Evolutionary conservation across 2,888 invertebrate species (phyloP).

Genomic region (Blastobasis lacticolella): DNA sequence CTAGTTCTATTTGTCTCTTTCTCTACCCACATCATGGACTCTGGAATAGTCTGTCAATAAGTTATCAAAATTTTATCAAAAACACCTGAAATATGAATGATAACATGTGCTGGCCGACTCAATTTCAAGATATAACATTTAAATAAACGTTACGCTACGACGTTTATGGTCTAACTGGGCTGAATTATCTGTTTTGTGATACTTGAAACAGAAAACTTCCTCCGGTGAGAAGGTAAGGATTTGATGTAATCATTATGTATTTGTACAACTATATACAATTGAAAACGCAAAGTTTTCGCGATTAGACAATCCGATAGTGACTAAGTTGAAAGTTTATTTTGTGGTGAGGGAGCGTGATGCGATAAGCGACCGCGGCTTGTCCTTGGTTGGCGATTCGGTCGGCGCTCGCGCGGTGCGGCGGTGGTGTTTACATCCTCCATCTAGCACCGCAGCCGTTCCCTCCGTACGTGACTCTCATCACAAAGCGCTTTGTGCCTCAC

Average conservation of each 20-base stretch:
- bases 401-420: conserved; percentile 19
- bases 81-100: conserved; percentile 56
- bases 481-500: conserved; percentile 27
- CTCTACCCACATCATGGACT: not conserved
- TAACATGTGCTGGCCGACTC: conserved; percentile 42
- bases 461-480: conserved; percentile 39
- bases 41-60: conserved; percentile 32
- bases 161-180: conserved; percentile 20
- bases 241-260: not conserved
- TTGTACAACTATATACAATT: no score
- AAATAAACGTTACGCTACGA: conserved; percentile 29
- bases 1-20: conserved; percentile 7
- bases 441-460: conserved; percentile 9
- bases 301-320: no score
- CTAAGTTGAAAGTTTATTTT: no score
- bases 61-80: conserved; percentile 53
- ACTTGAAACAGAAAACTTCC: conserved; percentile 20
- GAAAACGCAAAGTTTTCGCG: no score
- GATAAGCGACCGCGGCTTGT: conserved; percentile 15
- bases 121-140: conserved; percentile 23
- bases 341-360: no score
- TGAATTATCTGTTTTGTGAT: conserved; percentile 18
- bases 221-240: conserved; percentile 41
- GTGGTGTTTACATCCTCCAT: conserved; percentile 17
- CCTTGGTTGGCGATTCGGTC: conserved; percentile 10